Percentiles rank a stretch among this genome's conserved stretches.
These are phyloP conservation scores for Chamaea fasciata DNA, from an alignment of 2,113 vertebrate species.

Conservation along the genomic window DNA sequence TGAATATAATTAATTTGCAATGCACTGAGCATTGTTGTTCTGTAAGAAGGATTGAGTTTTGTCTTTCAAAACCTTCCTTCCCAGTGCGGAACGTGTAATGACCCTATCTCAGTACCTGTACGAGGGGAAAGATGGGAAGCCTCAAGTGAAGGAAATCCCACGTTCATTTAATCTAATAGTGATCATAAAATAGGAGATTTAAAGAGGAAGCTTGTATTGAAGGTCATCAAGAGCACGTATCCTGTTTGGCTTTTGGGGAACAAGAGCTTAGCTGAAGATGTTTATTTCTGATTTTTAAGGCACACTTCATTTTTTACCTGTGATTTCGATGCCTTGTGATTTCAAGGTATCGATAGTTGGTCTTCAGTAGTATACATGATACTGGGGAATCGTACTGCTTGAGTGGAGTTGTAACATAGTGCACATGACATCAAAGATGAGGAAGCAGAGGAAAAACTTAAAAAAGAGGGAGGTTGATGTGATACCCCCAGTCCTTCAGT, in stretches of 20 bases:
- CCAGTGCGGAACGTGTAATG: background rate
- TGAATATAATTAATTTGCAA: background rate
- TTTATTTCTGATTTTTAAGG: background rate
- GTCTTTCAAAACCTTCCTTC: background rate
- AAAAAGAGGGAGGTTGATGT: too few relatives aligned
- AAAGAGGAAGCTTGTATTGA: background rate
- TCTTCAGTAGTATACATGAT: background rate
- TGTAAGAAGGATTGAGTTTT: background rate
- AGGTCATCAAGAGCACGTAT: background rate
- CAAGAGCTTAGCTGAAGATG: background rate
- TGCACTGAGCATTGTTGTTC: background rate
- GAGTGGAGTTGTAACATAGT: background rate
- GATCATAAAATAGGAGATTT: background rate
- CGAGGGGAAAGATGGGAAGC: background rate
- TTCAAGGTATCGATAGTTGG: background rate
- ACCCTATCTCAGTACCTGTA: background rate
- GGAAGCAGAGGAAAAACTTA: background rate
- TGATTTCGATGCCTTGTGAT: background rate
- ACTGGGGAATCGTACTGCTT: background rate
- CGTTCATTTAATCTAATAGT: background rate
- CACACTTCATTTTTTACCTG: rapidly evolving
- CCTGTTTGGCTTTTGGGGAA: background rate
- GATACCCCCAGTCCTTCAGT: background rate
- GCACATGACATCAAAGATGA: background rate
- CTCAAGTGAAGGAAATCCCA: background rate